Conservation (phyloP, 2,113 vertebrate genomes). For the Trogon melanurus region DNA sequence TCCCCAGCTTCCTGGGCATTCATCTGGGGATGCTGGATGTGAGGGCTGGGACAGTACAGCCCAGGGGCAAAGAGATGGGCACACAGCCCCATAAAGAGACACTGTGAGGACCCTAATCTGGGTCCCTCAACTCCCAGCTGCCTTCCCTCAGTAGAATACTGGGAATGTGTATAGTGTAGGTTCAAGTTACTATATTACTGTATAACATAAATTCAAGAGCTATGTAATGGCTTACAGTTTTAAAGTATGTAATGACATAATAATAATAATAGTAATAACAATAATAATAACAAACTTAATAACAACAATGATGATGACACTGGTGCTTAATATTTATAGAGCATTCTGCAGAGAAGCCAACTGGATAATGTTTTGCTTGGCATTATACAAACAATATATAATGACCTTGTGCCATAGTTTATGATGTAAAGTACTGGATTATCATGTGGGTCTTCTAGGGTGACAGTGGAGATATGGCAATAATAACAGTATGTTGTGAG, state of each 20-base stretch:
- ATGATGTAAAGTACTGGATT: neutral
- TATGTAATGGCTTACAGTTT: neutral
- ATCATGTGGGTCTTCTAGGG: neutral
- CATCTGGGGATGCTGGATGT: neutral
- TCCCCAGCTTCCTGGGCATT: rapidly evolving
- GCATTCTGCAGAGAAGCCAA: neutral
- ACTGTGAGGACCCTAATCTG: rapidly evolving
- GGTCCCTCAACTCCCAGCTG: neutral
- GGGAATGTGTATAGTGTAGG: neutral
- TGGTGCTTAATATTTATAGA: neutral
- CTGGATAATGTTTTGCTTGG: neutral
- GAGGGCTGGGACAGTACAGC: neutral
- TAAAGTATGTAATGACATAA: neutral
- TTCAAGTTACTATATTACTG: neutral
- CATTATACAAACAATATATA: neutral
- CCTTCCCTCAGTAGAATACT: neutral
- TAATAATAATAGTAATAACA: neutral
- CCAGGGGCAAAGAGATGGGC: neutral
- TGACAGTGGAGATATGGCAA: neutral
- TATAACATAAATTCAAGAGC: neutral
- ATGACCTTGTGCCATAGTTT: neutral
- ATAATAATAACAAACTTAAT: neutral
- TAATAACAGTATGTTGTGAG: neutral
- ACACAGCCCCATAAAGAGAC: neutral
- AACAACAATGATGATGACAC: neutral